Evolutionary conservation across 2,797 vertebrate genomes (phyloP), one percentile per base, ranked within the genome.

Genomic region (Amazona ochrocephala): DNA sequence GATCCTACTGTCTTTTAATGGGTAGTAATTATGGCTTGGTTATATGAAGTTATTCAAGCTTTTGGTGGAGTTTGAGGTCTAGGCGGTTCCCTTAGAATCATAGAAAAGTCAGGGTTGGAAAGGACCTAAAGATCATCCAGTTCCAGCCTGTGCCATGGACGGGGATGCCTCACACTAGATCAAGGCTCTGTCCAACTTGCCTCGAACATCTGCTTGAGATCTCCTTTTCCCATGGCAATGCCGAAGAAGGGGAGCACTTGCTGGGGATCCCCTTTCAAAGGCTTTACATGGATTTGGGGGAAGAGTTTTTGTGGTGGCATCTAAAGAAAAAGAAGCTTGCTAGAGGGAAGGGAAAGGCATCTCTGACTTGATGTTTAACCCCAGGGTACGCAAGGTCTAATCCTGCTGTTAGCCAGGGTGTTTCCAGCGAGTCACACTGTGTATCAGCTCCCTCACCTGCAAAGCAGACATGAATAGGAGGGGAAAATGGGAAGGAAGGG

Each of bases 401-500:
- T 51, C 20, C 32, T 75, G 48, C 16, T 50, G 20, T 87, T 39
- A 34, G 14, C 64, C 21, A 17, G 24, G 19, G 42, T 83, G 68
- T 41, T 70, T 76, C 56, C 58, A 37, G 32, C 0, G 2, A 24
- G 32, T 87, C 27, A 27, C 7, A 0, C 56, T 56, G 7, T 48
- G 20, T 10, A 32, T 87, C 81, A 41, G 19, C 42, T 85, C 62
- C 39, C 30, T 83, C 41, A 70, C 67, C 74, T 86, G 64, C 16
- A 37, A 51, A 72, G 48, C 16, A 67, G 29, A 51, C 30, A 24
- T 12, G 15, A 58, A 13, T 61, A 68, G 89, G 84, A 81, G 39
- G 37, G 71, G 10, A 1, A 5, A 13, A 53, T n/a, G 60, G 89
- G 87, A 89, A 91, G 87, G 82, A 91, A 94, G 80, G 90, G 86